phyloP scores from a whole-genome alignment of 2,113 vertebrate species.

The Protobothrops flavoviridis region DNA sequence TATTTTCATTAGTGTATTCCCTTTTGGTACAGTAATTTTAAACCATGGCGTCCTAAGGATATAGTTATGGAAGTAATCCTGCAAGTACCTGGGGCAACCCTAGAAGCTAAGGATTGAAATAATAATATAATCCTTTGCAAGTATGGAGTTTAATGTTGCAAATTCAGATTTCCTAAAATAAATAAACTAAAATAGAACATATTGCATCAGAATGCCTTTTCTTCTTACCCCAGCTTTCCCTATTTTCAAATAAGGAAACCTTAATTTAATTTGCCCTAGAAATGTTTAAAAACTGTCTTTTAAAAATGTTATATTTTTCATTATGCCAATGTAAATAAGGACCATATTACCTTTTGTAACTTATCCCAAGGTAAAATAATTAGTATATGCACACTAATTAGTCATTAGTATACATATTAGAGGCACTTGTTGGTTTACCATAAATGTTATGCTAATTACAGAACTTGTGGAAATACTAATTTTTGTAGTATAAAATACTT shows the following conservation, averaged over 20 bases:
- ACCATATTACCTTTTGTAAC: not conserved
- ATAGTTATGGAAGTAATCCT: not conserved
- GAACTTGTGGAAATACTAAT: not conserved
- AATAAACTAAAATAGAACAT: not conserved
- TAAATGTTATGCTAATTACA: not conserved
- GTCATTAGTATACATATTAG: slow-evolving; percentile 14
- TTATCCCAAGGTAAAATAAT: slow-evolving; percentile 12
- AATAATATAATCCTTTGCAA: not conserved
- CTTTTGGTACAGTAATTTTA: not conserved
- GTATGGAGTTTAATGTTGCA: not conserved
- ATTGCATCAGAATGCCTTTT: not conserved
- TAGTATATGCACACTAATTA: not conserved
- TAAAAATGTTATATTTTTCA: slow-evolving; percentile 11
- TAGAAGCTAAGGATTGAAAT: not conserved
- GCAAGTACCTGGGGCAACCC: not conserved
- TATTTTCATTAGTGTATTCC: accelerated
- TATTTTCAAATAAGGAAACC: accelerated
- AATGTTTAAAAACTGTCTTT: not conserved
- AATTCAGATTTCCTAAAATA: not conserved
- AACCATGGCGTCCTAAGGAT: not conserved
- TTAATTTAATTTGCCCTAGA: not conserved
- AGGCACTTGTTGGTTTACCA: not conserved
- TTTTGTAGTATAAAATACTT: accelerated
- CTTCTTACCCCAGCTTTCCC: not conserved
- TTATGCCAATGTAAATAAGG: not conserved